A percentile compares a stretch with the other conserved stretches of the same genome.
Evolutionary conservation across 92 coral and sea anemone genomes (phyloP).

Genomic region (Epizoanthus illoricatus): DNA sequence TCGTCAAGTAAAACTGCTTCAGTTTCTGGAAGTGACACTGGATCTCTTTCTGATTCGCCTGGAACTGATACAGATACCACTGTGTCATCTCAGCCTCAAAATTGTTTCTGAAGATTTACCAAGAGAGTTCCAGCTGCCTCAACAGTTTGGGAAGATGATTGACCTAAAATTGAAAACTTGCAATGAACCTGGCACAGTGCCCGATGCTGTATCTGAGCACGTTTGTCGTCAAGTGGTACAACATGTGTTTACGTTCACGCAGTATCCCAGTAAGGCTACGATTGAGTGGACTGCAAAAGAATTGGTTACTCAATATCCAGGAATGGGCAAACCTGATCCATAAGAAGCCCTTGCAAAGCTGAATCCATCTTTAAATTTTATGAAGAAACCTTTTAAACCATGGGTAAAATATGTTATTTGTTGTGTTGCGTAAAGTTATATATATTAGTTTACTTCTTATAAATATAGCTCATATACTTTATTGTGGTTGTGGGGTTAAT

Average conservation of each 20-base stretch:
- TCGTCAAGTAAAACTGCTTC: not conserved
- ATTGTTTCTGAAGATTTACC: not conserved
- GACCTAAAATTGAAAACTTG: too few relatives aligned
- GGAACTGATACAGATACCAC: not conserved
- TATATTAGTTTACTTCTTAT: not conserved
- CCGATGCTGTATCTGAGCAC: not conserved
- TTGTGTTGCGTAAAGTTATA: not conserved
- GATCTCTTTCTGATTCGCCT: not conserved
- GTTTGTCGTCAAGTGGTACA: not conserved
- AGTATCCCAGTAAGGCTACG: not conserved
- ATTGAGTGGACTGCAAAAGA: not conserved
- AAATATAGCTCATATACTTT: too few relatives aligned
- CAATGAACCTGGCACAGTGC: not conserved
- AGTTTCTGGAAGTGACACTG: not conserved
- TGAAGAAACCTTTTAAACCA: conserved; percentile 1
- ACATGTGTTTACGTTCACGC: not conserved
- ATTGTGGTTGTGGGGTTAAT: too few relatives aligned
- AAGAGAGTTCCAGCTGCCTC: not conserved
- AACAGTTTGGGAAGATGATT: too few relatives aligned
- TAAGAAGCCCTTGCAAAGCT: not conserved
- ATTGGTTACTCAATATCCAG: not conserved
- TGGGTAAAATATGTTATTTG: not conserved
- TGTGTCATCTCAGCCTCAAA: not conserved
- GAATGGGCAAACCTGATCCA: not conserved
- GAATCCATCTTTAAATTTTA: not conserved